Base-by-base conservation (phyloP, 2,888 invertebrate genomes). In the Chorisops tibialis region DNA sequence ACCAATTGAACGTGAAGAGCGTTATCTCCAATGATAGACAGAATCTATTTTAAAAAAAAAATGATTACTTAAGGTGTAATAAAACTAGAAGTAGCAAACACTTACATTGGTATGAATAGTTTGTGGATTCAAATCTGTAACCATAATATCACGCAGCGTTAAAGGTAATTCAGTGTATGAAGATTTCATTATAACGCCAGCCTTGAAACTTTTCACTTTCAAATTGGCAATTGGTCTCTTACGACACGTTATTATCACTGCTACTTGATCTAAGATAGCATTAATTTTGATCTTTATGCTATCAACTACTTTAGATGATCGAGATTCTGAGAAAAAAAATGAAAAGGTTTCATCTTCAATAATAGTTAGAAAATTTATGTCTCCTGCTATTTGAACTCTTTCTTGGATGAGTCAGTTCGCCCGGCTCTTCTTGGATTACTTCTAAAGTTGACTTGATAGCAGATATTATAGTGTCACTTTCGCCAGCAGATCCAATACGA, bases 11-110 rank as follows among this genome's bases (percentile, higher is more conserved):
- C 83, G 66, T 87, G 85, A 45, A 95, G 80, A 3, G 93, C 91
- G 74, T 93, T 89, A 4, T 88, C 85, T 59, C 89, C 91, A 47
- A 89, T 83, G 30, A 94, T 90, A 68, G 87, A 87, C 61, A 96
- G 77, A 64, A 96, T 92, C 91, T 96, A 74, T 80, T n/a, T n/a
- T 18, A 19, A 43, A 18, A 37, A 63, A 69, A 64, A 67, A n/a
- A n/a, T n/a, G n/a, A n/a, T 30, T 48, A 14, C 48, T 12, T 22
- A 21, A 19, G 3, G 12, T 1, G 18, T 16, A 49, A 14, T 22
- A 37, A 59, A 51, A 37, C n/a, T n/a, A n/a, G n/a, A n/a, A n/a
- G n/a, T n/a, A n/a, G n/a, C n/a, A n/a, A n/a, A n/a, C n/a, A n/a
- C 70, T 70, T 76, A 93, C 93, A 80, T 89, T 84, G 70, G 82